Evolutionary conservation across 2,113 vertebrate species (phyloP), one percentile per base, ranked within the genome.

Genomic region (Psittacula cyanocephala): DNA sequence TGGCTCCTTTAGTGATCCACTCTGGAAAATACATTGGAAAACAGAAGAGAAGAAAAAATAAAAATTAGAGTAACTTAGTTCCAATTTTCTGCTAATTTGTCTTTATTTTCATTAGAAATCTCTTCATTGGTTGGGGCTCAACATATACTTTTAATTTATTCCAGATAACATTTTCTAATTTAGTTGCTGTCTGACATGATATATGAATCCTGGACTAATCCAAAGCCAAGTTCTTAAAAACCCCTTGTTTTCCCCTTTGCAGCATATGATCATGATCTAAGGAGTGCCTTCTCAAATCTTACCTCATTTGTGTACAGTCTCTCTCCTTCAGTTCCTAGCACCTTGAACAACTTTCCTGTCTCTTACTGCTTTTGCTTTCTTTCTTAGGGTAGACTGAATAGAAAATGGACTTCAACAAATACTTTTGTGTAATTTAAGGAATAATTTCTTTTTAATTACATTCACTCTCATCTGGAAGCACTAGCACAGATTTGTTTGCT

Each of bases 1-100:
- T 82, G 98, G 98, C 94, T 99, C 99, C 98, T 99, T 99, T 87
- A 97, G 96, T 52, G 97, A 97, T 98, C 98, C 98, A 80, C 98
- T 98, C 99, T 99, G 98, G 96, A 98, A 98, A 94, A 98, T 10
- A 98, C 49, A 97, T 96, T 88, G 74, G 96, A 97, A 98, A 98
- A 98, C 60, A 94, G 86, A 96, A 92, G 49, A 97, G 53, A 95
- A 88, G 69, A 81, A 55, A 88, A 93, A 74, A 50, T 37, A 90
- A 91, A 95, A 96, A 96, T 96, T 81, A 92, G 93, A 96, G 79
- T 60, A 96, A 77, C 39, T 86, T 67, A 8, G 31, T 78, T 93
- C 71, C 64, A 84, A 10, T 78, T 95, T 93, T 92, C 83, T 77
- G 35, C 52, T 77, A 49, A 87, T 94, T 76, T 77, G 62, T 81